phyloP scores from a whole-genome alignment of 2,113 vertebrate genomes.

The Propithecus coquereli region DNA sequence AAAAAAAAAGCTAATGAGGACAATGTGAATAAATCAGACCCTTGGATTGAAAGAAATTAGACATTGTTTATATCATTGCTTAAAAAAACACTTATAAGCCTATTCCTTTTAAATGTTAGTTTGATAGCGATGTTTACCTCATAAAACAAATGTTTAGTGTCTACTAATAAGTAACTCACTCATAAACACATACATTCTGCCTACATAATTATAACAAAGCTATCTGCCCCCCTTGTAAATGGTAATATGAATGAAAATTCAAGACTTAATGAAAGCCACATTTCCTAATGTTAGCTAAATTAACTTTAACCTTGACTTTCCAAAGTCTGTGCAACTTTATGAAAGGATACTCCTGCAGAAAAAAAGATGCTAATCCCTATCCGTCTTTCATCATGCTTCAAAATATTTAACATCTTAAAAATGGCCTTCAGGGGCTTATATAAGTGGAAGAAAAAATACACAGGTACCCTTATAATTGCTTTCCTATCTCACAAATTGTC shows the following conservation, averaged over 20 bases:
- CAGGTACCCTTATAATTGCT: background rate
- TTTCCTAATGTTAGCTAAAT: slow-evolving; percentile 43
- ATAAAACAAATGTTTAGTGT: slow-evolving; percentile 72
- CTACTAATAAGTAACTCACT: slow-evolving; percentile 59
- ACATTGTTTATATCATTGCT: slow-evolving; percentile 46
- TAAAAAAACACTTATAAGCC: slow-evolving; percentile 52
- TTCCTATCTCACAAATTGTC: slow-evolving; percentile 38
- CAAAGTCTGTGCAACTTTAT: slow-evolving; percentile 38
- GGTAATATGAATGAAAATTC: slow-evolving; percentile 33
- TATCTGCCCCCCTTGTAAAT: slow-evolving; percentile 34
- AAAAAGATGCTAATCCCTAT: slow-evolving; percentile 15
- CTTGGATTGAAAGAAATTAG: slow-evolving; percentile 62
- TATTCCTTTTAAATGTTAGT: slow-evolving; percentile 58
- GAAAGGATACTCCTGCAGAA: slow-evolving; percentile 39
- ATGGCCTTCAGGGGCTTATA: slow-evolving; percentile 1
- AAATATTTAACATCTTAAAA: slow-evolving; percentile 50
- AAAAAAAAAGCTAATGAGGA: slow-evolving; percentile 1
- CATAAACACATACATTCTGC: slow-evolving; percentile 21
- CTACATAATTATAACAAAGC: slow-evolving; percentile 33
- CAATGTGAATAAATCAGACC: slow-evolving; percentile 25
- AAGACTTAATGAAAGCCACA: slow-evolving; percentile 47
- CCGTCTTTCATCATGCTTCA: slow-evolving; percentile 60
- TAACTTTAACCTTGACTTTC: slow-evolving; percentile 72
- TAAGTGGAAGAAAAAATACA: slow-evolving; percentile 40
- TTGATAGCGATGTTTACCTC: slow-evolving; percentile 68